These are phyloP conservation scores for Melanotaenia duboulayi DNA, from an alignment of 2,113 vertebrate genomes.

Conservation along the genomic window DNA sequence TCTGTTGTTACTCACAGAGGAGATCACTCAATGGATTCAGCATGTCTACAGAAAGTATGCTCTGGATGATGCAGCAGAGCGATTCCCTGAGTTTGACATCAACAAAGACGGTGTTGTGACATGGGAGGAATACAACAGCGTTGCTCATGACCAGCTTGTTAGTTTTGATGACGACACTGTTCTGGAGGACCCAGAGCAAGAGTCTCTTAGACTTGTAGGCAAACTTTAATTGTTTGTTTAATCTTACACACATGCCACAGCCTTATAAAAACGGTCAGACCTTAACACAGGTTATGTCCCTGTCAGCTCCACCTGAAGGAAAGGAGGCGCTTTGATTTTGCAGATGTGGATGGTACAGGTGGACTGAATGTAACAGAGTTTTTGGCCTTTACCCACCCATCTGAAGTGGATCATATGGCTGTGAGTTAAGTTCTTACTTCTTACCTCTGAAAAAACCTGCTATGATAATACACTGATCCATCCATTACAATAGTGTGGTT, in stretches of 20 bases:
- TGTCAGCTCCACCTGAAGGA: constrained; percentile 92
- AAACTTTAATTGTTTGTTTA: constrained; percentile 4
- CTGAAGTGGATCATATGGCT: constrained; percentile 95
- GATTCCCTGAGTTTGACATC: constrained; percentile 89
- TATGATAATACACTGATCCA: neutral
- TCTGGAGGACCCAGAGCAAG: constrained; percentile 90
- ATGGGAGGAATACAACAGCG: constrained; percentile 93
- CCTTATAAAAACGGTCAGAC: neutral
- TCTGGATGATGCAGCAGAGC: constrained; percentile 91
- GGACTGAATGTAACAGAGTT: constrained; percentile 90
- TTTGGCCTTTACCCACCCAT: constrained; percentile 94
- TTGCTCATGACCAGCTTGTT: constrained; percentile 88
- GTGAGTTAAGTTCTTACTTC: constrained; percentile 73
- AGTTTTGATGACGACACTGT: constrained; percentile 85
- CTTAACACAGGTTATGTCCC: constrained; percentile 16
- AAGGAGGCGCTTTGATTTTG: constrained; percentile 92
- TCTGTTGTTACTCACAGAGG: constrained; percentile 81
- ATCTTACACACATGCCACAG: neutral
- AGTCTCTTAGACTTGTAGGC: constrained; percentile 91
- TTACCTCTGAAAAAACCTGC: constrained; percentile 17
- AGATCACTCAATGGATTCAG: constrained; percentile 95
- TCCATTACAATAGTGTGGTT: neutral
- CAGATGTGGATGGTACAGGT: constrained; percentile 83
- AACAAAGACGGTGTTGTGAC: constrained; percentile 87
- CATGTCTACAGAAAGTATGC: constrained; percentile 93